Evolutionary conservation across 2,888 invertebrate species (phyloP).

Genomic region (Lasioglossum morio): DNA sequence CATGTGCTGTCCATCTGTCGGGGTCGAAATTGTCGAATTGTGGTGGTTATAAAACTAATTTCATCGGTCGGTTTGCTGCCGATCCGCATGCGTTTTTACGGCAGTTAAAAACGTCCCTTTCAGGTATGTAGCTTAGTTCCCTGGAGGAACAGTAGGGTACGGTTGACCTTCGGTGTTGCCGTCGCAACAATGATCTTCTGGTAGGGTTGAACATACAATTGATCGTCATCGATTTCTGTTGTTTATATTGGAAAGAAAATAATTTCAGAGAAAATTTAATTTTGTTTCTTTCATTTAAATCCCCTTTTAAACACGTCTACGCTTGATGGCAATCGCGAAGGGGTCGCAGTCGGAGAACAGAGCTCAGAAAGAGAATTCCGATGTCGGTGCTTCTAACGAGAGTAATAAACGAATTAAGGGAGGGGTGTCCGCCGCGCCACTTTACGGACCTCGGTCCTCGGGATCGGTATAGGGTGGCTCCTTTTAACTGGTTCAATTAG

Average conservation of each 20-base stretch:
- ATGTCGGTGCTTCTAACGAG: constrained; percentile 63
- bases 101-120: too few species aligned
- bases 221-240: background rate
- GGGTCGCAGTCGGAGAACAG: constrained; percentile 3
- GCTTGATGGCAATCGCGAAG: background rate
- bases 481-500: constrained; percentile 77
- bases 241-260: background rate
- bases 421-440: constrained; percentile 64
- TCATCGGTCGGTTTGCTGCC: too few species aligned
- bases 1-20: too few species aligned
- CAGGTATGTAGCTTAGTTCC: too few species aligned
- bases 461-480: constrained; percentile 60
- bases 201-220: background rate
- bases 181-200: too few species aligned
- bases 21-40: too few species aligned
- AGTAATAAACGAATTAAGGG: constrained; percentile 74
- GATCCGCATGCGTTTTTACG: too few species aligned
- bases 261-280: background rate
- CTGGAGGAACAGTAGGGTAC: too few species aligned
- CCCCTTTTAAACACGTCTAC: background rate
- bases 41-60: too few species aligned
- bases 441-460: constrained; percentile 57
- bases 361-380: constrained; percentile 32
- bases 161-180: too few species aligned
- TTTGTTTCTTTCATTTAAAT: background rate